phyloP scores from a whole-genome alignment of 2,113 vertebrate species.

The Thamnophis sirtalis region DNA sequence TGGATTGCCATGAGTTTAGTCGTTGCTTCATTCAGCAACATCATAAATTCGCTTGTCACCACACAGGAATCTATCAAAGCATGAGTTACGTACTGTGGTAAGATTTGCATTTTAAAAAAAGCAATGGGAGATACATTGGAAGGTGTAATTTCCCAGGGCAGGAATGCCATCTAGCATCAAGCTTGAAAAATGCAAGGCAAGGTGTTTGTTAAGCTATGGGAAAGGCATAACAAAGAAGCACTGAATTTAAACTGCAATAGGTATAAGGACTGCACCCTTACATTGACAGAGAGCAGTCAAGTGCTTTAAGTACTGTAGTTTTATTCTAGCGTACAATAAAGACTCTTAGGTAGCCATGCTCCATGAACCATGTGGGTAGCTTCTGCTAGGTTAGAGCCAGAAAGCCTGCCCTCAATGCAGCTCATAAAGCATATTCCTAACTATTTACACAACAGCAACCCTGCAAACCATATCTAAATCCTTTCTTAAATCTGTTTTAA shows the following conservation, averaged over 20 bases:
- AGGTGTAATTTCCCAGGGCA: not conserved
- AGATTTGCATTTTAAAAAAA: not conserved
- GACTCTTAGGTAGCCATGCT: not conserved
- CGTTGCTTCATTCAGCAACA: not conserved
- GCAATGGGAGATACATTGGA: not conserved
- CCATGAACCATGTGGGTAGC: not conserved
- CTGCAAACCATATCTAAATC: not conserved
- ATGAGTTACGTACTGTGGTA: not conserved
- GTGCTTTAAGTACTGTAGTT: not conserved
- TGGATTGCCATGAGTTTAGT: not conserved
- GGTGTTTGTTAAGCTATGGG: not conserved
- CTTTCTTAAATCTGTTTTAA: not conserved
- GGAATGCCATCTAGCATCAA: not conserved
- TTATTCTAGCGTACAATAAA: not conserved
- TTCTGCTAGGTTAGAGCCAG: not conserved
- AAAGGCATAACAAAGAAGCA: not conserved
- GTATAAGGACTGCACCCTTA: not conserved
- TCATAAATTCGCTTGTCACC: not conserved
- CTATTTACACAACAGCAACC: not conserved
- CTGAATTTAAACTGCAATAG: not conserved
- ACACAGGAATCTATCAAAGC: not conserved
- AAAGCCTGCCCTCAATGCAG: not conserved
- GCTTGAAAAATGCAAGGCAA: not conserved
- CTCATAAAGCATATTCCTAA: not conserved
- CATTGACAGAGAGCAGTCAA: not conserved